Base-by-base conservation (phyloP, 2,113 vertebrate genomes). In the Eidolon helvum region DNA sequence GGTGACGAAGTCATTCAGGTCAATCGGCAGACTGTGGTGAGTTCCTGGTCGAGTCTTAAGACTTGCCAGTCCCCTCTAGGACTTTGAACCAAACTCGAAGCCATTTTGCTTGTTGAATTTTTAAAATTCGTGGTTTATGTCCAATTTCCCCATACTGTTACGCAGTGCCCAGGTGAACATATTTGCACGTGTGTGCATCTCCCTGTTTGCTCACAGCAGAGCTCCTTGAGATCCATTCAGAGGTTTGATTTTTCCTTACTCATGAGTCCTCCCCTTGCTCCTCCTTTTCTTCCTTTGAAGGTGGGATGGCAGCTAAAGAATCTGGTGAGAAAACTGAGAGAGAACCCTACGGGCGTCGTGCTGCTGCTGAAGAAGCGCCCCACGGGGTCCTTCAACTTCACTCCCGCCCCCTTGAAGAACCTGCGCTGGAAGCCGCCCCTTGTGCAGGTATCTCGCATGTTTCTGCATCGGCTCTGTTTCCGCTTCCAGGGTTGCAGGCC, bases 301-400 rank as follows among this genome's bases (percentile, higher is more conserved):
- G 99, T 99, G 98, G 99, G 99, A 55, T 99, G 99, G 99, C 99
- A 99, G 96, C 96, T 99, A 30, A 99, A 99, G 98, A 99, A 99
- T 94, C 98, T 99, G 96, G 99, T 99, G 97, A 98, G 97, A 21
- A 99, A 99, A 87, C 65, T 99, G 97, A 98, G 99, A 97, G 99
- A 99, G 89, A 99, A 99, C 92, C 99, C 99, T 50, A 98, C 98
- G 1, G 98, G 98, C 4, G 99, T 99, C 1, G 98, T 98, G 38
- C 93, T 99, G 33, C 93, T 99, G 90, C 96, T 99, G 68, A 99
- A 99, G 98, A 99, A 99, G 97, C 99, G 99, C 66, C 99, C 99
- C 11, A 98, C 98, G 0, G 99, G 99, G 5, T 98, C 98, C 0
- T 99, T 99, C 59, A 98, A 98, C 96, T 99, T 99, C 9, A 98